Evolutionary conservation across 2,888 invertebrate genomes (phyloP).

Genomic region (Zygaena filipendulae): DNA sequence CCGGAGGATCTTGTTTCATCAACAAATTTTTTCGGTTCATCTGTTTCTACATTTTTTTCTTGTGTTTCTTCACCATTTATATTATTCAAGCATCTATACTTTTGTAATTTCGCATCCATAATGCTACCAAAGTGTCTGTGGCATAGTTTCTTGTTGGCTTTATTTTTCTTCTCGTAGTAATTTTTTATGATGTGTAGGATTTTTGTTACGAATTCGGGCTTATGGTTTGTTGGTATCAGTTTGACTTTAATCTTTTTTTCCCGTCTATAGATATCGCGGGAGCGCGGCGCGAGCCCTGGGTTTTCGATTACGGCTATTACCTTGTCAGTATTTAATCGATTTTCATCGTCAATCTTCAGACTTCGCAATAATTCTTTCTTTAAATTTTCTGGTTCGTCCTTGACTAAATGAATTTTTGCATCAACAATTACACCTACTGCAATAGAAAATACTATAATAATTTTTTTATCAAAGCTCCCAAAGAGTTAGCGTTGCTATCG

Average conservation of each 20-base stretch:
- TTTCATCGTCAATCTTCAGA: too few relatives aligned
- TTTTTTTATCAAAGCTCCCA: too few relatives aligned
- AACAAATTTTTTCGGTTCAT: not conserved
- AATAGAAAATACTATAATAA: too few relatives aligned
- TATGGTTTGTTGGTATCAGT: not conserved
- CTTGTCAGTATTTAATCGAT: too few relatives aligned
- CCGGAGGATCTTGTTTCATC: not conserved
- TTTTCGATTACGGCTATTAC: too few relatives aligned
- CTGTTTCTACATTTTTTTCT: not conserved
- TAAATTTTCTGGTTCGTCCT: too few relatives aligned
- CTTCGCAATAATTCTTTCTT: too few relatives aligned
- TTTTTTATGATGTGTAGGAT: not conserved
- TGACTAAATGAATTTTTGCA: too few relatives aligned
- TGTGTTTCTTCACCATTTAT: not conserved
- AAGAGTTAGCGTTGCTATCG: too few relatives aligned
- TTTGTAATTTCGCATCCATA: slow-evolving; percentile 10
- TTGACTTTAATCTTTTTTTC: not conserved
- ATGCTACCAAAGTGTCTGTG: slow-evolving; percentile 12
- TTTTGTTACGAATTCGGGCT: not conserved
- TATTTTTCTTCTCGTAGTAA: slow-evolving; percentile 1
- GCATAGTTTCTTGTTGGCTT: slow-evolving; percentile 9
- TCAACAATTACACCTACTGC: too few relatives aligned
- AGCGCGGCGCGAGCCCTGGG: too few relatives aligned
- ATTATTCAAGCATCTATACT: slow-evolving; percentile 6
- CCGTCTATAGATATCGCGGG: too few relatives aligned